phyloP scores from a whole-genome alignment of 2,113 vertebrate genomes.

The Albula glossodonta region DNA sequence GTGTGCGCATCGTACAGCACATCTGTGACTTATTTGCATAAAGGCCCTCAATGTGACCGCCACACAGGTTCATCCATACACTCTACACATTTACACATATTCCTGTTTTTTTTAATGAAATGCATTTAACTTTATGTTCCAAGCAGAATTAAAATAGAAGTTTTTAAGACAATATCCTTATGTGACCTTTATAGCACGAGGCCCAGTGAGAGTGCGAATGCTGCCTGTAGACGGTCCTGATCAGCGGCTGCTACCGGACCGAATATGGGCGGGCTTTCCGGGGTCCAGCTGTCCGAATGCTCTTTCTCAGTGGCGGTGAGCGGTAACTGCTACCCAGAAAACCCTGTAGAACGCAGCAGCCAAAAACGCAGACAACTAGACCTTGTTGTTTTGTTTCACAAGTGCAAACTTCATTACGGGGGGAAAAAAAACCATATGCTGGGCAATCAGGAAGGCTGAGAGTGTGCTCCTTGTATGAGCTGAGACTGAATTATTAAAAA shows the following conservation, averaged over 20 bases:
- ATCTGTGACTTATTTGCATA: too few relatives aligned
- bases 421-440: constrained; percentile 7
- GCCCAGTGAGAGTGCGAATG: neutral
- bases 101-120: too few relatives aligned
- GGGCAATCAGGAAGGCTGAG: constrained; percentile 18
- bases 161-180: neutral
- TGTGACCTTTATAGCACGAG: neutral
- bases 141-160: too few relatives aligned
- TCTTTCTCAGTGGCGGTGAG: neutral
- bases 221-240: neutral
- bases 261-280: neutral
- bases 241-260: neutral
- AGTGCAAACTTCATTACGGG: constrained; percentile 13
- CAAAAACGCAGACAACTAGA: neutral
- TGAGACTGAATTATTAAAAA: constrained; percentile 12
- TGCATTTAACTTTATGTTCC: too few relatives aligned
- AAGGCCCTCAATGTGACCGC: too few relatives aligned
- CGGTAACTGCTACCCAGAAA: neutral
- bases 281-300: neutral
- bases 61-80: too few relatives aligned
- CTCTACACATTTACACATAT: too few relatives aligned
- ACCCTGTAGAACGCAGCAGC: neutral
- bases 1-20: too few relatives aligned
- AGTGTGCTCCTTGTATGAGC: constrained; percentile 19
- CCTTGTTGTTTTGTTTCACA: constrained; percentile 19